Conservation (phyloP, 2,797 vertebrate genomes). For the Merluccius polli region DNA sequence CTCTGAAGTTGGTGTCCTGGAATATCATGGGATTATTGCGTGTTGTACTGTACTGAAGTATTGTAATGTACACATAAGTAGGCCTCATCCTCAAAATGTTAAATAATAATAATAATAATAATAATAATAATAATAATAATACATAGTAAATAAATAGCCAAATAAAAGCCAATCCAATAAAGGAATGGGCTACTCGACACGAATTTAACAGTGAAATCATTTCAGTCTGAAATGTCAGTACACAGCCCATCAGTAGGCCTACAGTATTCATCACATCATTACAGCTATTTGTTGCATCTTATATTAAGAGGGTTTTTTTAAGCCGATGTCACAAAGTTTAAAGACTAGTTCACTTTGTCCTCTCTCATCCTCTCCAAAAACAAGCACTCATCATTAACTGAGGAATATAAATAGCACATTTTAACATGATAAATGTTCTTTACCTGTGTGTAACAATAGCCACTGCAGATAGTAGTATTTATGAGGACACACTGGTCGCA, state of each 20-base stretch:
- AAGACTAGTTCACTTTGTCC: background rate
- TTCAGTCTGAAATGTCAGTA: too few relatives aligned
- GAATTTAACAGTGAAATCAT: background rate
- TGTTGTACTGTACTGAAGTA: too few relatives aligned
- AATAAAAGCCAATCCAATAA: background rate
- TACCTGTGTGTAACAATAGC: constrained; percentile 89
- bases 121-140: too few relatives aligned
- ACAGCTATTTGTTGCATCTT: background rate
- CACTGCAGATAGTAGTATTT: constrained; percentile 91
- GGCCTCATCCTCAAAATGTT: background rate
- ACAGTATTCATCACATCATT: too few relatives aligned
- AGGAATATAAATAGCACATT: background rate
- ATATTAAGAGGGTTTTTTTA: background rate
- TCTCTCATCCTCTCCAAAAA: background rate
- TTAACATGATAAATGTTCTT: background rate
- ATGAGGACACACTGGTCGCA: constrained; percentile 83
- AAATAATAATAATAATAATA: too few relatives aligned
- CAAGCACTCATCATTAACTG: background rate
- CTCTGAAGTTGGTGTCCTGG: constrained; percentile 84
- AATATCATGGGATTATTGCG: background rate
- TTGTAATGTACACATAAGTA: background rate
- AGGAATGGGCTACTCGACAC: background rate
- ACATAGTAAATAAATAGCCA: too few relatives aligned
- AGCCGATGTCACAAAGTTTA: background rate
- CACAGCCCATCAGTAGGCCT: too few relatives aligned